A percentile compares a stretch with the other conserved stretches of the same genome.
Conservation (phyloP, 37 sponge, comb jelly and placozoan genomes). For the Ephydatia muelleri region DNA sequence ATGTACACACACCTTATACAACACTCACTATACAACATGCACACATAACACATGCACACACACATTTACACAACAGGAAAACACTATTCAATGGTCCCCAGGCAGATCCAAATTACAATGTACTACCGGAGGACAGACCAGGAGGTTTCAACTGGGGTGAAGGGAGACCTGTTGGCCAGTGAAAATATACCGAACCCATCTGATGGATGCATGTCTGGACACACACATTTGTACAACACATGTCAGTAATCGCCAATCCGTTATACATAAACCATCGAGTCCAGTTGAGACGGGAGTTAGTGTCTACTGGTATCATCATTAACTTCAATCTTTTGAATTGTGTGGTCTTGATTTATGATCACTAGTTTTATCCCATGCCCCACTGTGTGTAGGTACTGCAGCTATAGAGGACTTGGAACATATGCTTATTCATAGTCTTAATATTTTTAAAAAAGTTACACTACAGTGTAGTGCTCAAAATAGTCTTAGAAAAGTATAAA, state of each 20-base stretch:
- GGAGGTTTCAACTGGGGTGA: conserved; percentile 94
- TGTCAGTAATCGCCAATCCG: neutral
- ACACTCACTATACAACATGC: too few relatives aligned
- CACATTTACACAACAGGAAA: conserved; percentile 36
- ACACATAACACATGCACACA: too few relatives aligned
- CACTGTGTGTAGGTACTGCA: too few relatives aligned
- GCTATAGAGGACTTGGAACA: too few relatives aligned
- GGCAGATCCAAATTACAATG: conserved; percentile 62
- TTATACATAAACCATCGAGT: neutral
- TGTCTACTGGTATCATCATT: neutral
- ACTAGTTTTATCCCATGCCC: too few relatives aligned
- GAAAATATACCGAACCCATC: neutral
- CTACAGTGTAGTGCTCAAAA: too few relatives aligned
- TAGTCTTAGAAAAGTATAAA: too few relatives aligned
- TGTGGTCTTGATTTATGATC: neutral
- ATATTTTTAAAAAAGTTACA: too few relatives aligned
- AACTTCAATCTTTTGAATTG: too few relatives aligned
- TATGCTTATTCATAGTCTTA: too few relatives aligned
- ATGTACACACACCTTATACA: neutral
- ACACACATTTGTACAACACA: neutral
- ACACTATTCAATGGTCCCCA: conserved; percentile 75
- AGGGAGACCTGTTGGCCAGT: conserved; percentile 32
- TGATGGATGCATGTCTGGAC: neutral
- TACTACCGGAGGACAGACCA: conserved; percentile 83
- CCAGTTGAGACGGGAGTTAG: too few relatives aligned